Base-by-base conservation (phyloP, 2,113 vertebrate genomes). In the Gyps fulvus region DNA sequence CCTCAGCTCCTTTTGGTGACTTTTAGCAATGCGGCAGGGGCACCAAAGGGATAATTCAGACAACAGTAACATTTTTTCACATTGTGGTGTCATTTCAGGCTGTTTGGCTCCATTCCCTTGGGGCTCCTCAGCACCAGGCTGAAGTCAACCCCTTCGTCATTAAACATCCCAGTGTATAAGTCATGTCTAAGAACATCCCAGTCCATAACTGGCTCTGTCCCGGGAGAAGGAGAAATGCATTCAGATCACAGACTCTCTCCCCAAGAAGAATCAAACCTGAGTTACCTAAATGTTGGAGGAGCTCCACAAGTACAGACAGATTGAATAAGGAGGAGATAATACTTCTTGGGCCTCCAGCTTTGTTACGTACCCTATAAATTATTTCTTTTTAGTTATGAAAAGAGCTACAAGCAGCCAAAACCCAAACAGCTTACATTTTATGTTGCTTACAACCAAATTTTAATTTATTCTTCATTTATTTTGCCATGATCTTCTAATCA, bases 381-480 rank as follows among this genome's bases (percentile, higher is more conserved):
- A 79, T 74, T 89, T 40, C 25, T 70, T 79, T 92, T 87, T 89
- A 79, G 55, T 90, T 79, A 79, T 19, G 7, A 50, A 65, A 70
- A 74, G 55, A 76, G 45, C 57, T 87, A 83, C 36, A 40, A 83
- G 57, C 61, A 92, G 55, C 38, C 50, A 38, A 32, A 79, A 79
- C 43, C 20, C 40, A n/a, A 74, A 58, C 27, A 83, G 31, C 50
- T 74, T 34, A 4, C 9, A 29, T 40, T 65, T 50, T 17, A 9
- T 26, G 11, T 20, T 55, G 45, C 43, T 90, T 38, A 50, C 29
- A 61, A 40, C 36, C n/a, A 83, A 31, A 38, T 69, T 32, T 54
- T 49, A 43, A 57, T 83, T 61, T 61, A 20, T 45, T 40, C 61
- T 50, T 76, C 21, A 34, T 65, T 83, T 66, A 29, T 83, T 83